These are phyloP conservation scores for Pachliopta kotzebuea DNA, from an alignment of 2,888 invertebrate species.

Conservation along the genomic window DNA sequence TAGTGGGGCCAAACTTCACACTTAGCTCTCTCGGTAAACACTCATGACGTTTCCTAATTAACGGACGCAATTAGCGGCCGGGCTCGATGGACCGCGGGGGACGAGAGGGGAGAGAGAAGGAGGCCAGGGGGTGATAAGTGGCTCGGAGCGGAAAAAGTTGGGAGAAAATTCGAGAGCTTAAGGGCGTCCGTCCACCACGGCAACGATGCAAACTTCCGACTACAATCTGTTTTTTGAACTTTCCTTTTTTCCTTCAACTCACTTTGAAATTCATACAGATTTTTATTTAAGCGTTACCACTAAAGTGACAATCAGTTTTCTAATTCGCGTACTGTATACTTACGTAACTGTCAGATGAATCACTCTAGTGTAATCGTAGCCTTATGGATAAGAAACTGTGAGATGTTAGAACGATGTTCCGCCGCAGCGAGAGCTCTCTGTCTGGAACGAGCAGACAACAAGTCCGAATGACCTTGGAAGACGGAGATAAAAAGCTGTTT, in stretches of 20 bases:
- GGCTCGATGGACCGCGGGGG: conserved; percentile 62
- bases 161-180: conserved; percentile 66
- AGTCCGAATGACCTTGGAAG: conserved; percentile 28
- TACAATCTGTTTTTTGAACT: neutral
- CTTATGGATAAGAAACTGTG: conserved; percentile 25
- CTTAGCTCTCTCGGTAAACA: conserved; percentile 78
- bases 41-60: conserved; percentile 81
- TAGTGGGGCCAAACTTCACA: conserved; percentile 76
- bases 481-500: conserved; percentile 30
- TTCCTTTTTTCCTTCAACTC: neutral
- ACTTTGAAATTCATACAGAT: neutral
- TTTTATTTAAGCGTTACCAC: neutral
- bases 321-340: neutral
- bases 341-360: neutral
- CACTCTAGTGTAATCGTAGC: conserved; percentile 18
- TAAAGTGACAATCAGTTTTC: neutral
- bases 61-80: conserved; percentile 80
- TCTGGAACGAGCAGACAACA: conserved; percentile 24
- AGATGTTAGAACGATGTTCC: conserved; percentile 25
- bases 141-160: conserved; percentile 71
- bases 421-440: conserved; percentile 18
- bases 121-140: conserved; percentile 61
- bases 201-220: conserved; percentile 4
- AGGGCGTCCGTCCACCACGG: conserved; percentile 19
- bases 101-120: conserved; percentile 29